A percentile compares a stretch with the other conserved stretches of the same genome.
Conservation (phyloP, 2,888 invertebrate genomes). For the Synanthedon tipuliformis region DNA sequence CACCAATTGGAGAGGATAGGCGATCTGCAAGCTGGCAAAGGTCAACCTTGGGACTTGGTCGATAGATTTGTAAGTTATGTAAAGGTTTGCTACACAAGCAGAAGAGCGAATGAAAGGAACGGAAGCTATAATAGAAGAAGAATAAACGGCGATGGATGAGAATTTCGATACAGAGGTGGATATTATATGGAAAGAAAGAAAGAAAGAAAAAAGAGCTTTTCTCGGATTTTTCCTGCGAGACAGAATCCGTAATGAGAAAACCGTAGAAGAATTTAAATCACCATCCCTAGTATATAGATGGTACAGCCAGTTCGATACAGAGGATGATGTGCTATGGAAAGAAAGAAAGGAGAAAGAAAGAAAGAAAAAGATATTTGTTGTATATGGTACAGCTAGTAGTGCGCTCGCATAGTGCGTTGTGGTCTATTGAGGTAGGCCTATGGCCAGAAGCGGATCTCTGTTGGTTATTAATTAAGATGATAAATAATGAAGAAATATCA, state of each 20-base stretch:
- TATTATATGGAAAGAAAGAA: not conserved
- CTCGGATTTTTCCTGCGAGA: not conserved
- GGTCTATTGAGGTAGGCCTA: too few species aligned
- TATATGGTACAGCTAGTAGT: too few species aligned
- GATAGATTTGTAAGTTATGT: slow-evolving; percentile 71
- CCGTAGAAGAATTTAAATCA: not conserved
- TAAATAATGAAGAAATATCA: slow-evolving; percentile 10
- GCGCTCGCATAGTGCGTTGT: too few species aligned
- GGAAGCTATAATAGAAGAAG: slow-evolving; percentile 1
- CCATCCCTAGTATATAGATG: too few species aligned
- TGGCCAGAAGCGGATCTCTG: too few species aligned
- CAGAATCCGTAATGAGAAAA: not conserved
- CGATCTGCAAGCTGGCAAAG: slow-evolving; percentile 72
- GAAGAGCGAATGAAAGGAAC: slow-evolving; percentile 2
- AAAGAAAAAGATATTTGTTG: too few species aligned
- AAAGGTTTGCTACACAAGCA: not conserved
- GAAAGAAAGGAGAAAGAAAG: too few species aligned
- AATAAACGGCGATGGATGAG: slow-evolving; percentile 7
- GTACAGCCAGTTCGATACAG: too few species aligned
- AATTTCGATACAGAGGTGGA: not conserved
- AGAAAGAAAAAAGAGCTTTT: not conserved
- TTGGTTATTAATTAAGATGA: too few species aligned
- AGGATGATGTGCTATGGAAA: too few species aligned
- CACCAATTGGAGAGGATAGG: slow-evolving; percentile 72
- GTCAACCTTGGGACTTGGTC: slow-evolving; percentile 71